These are phyloP conservation scores for Octopus bimaculoides DNA, from an alignment of 1,140 invertebrate genomes.

Conservation along the genomic window DNA sequence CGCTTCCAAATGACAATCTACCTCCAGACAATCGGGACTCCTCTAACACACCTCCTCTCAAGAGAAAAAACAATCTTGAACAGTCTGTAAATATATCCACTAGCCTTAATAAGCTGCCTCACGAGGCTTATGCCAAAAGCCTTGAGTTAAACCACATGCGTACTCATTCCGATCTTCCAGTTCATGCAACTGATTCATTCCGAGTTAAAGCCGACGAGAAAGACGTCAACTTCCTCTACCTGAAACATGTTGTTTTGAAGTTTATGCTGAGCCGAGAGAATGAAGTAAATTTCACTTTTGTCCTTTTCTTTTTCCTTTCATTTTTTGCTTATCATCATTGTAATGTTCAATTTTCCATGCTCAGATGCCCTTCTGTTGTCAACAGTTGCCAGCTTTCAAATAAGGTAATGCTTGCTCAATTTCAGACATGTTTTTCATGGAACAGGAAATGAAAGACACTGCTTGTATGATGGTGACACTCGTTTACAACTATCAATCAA, in stretches of 20 bases:
- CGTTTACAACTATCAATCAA: too few relatives aligned
- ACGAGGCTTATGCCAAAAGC: neutral
- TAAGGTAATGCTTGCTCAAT: too few relatives aligned
- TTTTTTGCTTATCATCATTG: too few relatives aligned
- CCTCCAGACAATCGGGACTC: slow-evolving; percentile 21
- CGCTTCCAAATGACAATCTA: slow-evolving; percentile 50
- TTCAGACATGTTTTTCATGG: too few relatives aligned
- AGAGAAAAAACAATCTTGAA: slow-evolving; percentile 11
- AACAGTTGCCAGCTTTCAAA: too few relatives aligned
- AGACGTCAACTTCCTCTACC: slow-evolving; percentile 76
- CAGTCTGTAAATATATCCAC: slow-evolving; percentile 2
- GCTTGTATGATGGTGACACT: too few relatives aligned
- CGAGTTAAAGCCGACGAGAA: slow-evolving; percentile 57
- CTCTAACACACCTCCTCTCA: slow-evolving; percentile 26
- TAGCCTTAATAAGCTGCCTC: neutral
- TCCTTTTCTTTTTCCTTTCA: too few relatives aligned
- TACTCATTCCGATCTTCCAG: slow-evolving; percentile 13
- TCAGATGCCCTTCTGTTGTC: too few relatives aligned
- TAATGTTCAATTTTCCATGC: too few relatives aligned
- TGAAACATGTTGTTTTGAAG: slow-evolving; percentile 90
- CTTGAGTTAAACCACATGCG: neutral
- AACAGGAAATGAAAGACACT: too few relatives aligned
- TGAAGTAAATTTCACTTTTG: slow-evolving; percentile 62
- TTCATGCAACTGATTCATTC: slow-evolving; percentile 3
- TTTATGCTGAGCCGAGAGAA: slow-evolving; percentile 83